These are phyloP conservation scores for Theristicus caerulescens DNA, from an alignment of 2,113 vertebrate genomes.

Conservation along the genomic window DNA sequence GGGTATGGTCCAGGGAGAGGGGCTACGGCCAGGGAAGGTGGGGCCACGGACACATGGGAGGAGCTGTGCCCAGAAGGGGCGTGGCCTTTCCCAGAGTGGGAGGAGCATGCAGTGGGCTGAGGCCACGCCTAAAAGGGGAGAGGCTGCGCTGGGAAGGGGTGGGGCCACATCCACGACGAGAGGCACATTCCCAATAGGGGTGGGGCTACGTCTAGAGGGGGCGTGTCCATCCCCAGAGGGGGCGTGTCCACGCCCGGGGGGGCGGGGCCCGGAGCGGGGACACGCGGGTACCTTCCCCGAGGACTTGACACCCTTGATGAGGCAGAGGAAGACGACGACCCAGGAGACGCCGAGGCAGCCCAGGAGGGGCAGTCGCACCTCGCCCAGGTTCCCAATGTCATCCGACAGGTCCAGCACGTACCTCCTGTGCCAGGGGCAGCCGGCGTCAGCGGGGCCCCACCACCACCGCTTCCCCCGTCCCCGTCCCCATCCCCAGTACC, in stretches of 20 bases:
- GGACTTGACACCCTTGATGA: constrained; percentile 96
- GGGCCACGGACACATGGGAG: neutral
- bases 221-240: too few relatives aligned
- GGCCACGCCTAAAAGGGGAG: neutral
- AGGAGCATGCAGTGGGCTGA: neutral
- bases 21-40: neutral
- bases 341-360: constrained; percentile 93
- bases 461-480: neutral
- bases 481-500: constrained; percentile 58
- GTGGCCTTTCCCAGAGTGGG: neutral
- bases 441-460: fast-evolving
- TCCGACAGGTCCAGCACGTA: constrained; percentile 92
- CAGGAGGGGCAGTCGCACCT: constrained; percentile 90
- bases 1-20: neutral
- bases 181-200: neutral
- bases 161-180: fast-evolving
- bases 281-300: constrained; percentile 88
- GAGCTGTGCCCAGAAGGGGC: neutral
- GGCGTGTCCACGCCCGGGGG: too few relatives aligned
- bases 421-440: constrained; percentile 69
- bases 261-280: too few relatives aligned
- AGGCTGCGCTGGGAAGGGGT: neutral
- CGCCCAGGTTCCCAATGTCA: constrained; percentile 92
- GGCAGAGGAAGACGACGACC: constrained; percentile 97
- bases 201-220: neutral